Evolutionary conservation across 2,888 invertebrate genomes (phyloP).

Genomic region (Ormyrus labotus): DNA sequence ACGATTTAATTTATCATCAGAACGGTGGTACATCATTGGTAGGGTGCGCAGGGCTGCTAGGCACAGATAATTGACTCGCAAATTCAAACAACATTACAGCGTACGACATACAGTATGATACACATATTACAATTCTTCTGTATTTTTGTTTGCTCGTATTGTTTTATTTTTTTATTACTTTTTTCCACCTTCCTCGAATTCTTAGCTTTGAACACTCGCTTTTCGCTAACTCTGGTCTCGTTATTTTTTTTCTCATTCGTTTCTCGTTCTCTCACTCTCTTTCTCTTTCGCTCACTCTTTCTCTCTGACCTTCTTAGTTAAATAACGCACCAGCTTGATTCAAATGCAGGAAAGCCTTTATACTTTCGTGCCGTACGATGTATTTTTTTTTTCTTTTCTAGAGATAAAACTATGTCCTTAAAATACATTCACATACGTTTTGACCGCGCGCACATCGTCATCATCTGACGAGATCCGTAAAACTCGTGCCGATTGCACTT

Average conservation of each 20-base stretch:
- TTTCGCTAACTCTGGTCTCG: conserved; percentile 33
- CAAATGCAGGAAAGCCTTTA: conserved; percentile 39
- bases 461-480: conserved; percentile 49
- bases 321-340: conserved; percentile 43
- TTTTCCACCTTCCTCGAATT: conserved; percentile 50
- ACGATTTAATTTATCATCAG: conserved; percentile 65
- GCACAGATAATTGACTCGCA: conserved; percentile 82
- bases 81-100: conserved; percentile 77
- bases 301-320: conserved; percentile 25
- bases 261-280: conserved; percentile 29
- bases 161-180: conserved; percentile 52
- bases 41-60: conserved; percentile 77
- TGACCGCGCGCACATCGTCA: conserved; percentile 46
- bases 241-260: conserved; percentile 22
- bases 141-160: conserved; percentile 57
- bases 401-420: conserved; percentile 54
- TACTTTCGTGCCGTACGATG: conserved; percentile 31
- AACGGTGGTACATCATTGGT: conserved; percentile 75
- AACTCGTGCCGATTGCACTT: conserved; percentile 55
- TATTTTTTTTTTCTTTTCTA: conserved; percentile 46
- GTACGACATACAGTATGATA: conserved; percentile 75
- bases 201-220: conserved; percentile 33
- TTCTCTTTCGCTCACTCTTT: conserved; percentile 15
- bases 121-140: conserved; percentile 69
- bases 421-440: conserved; percentile 55